Percentiles rank a stretch among this genome's conserved stretches.
phyloP scores from a whole-genome alignment of 2,113 vertebrate genomes.

The Vicugna pacos region DNA sequence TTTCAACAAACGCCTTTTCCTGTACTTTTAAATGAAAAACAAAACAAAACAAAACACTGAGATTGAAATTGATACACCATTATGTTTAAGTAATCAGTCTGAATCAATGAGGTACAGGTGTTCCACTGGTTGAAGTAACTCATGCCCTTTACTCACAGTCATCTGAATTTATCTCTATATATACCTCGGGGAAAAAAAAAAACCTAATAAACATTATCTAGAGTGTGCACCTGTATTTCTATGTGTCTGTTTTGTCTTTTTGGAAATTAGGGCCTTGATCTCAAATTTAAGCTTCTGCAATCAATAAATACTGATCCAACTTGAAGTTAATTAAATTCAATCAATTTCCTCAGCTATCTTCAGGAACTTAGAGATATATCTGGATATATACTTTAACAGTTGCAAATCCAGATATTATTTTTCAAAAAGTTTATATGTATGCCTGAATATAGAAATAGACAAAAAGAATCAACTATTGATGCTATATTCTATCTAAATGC shows the following conservation, averaged over 20 bases:
- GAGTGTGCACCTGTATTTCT: background rate
- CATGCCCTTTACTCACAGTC: background rate
- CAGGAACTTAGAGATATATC: background rate
- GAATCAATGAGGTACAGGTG: background rate
- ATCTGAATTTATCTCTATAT: background rate
- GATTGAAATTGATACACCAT: background rate
- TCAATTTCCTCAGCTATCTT: background rate
- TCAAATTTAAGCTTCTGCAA: background rate
- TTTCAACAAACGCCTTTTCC: background rate
- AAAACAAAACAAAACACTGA: background rate
- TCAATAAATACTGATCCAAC: background rate
- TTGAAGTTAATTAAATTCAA: background rate
- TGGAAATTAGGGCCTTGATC: background rate
- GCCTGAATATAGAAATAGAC: background rate
- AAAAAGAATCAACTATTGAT: background rate
- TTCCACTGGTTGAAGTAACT: background rate
- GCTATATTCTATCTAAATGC: background rate
- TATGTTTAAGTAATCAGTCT: background rate
- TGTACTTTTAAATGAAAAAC: background rate
- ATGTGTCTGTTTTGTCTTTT: background rate
- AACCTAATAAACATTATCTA: background rate
- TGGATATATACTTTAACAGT: background rate
- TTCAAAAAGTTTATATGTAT: background rate
- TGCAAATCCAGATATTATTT: background rate
- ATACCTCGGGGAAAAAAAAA: background rate